These are phyloP conservation scores for Aythya baeri DNA, from an alignment of 2,113 vertebrate species.

Conservation along the genomic window DNA sequence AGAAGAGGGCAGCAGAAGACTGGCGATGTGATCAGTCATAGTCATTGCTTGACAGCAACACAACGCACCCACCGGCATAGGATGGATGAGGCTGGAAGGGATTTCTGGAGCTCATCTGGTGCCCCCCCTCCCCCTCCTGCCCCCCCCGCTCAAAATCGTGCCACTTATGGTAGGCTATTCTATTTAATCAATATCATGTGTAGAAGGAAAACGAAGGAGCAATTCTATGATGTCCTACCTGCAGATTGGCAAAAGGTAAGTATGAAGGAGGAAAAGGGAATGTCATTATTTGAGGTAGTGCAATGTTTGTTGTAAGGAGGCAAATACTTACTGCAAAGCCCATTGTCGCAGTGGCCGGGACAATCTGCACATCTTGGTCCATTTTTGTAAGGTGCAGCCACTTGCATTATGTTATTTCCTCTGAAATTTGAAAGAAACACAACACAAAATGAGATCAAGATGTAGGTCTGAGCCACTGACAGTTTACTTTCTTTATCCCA, in stretches of 20 bases:
- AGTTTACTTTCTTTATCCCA: neutral
- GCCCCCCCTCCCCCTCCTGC: too few species aligned
- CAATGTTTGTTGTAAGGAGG: neutral
- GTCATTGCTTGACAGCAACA: neutral
- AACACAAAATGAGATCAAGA: neutral
- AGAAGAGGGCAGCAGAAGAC: neutral
- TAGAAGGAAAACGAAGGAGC: neutral
- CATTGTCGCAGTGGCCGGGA: conserved; percentile 61
- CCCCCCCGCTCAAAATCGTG: neutral
- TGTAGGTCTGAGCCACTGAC: neutral
- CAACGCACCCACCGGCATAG: too few species aligned
- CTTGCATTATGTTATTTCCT: conserved; percentile 48
- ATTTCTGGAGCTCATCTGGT: neutral
- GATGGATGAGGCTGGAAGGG: neutral
- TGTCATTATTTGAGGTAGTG: neutral
- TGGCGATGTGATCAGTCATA: neutral
- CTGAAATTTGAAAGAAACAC: conserved; percentile 44
- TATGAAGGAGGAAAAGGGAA: neutral
- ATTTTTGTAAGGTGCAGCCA: conserved; percentile 45
- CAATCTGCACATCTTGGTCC: conserved; percentile 67
- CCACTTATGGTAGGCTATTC: neutral
- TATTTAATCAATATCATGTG: neutral
- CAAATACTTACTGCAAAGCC: conserved; percentile 76
- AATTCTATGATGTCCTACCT: neutral
- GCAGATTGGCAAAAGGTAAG: neutral